These are phyloP conservation scores for Genyomyrus donnyi DNA, from an alignment of 2,113 vertebrate species.

Conservation along the genomic window DNA sequence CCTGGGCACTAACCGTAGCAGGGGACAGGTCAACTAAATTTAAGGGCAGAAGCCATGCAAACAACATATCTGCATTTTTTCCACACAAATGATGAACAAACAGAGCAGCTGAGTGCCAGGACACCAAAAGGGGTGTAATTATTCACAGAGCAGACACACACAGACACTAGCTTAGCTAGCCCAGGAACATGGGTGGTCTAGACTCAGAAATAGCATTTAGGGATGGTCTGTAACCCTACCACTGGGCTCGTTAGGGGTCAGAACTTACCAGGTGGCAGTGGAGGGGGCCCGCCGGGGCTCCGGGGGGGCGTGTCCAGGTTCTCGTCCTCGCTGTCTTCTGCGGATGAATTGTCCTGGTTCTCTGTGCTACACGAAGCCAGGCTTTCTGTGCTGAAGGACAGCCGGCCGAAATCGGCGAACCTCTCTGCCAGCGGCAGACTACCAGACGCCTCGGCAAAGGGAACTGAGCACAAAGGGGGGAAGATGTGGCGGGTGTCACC, in stretches of 20 bases:
- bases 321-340: constrained; percentile 50
- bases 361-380: constrained; percentile 46
- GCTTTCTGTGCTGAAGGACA: constrained; percentile 60
- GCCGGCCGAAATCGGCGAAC: constrained; percentile 68
- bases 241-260: neutral
- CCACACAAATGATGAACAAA: too few species aligned
- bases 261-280: constrained; percentile 64
- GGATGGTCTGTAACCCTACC: neutral
- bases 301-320: constrained; percentile 62
- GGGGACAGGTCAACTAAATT: neutral
- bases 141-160: too few species aligned
- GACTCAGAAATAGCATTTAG: neutral
- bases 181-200: neutral
- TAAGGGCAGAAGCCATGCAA: neutral
- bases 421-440: constrained; percentile 64
- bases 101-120: too few species aligned
- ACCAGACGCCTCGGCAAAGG: constrained; percentile 68
- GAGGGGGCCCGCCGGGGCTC: constrained; percentile 68
- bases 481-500: neutral
- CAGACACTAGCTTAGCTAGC: neutral
- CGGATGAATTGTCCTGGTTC: constrained; percentile 54
- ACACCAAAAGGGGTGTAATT: too few species aligned
- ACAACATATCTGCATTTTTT: neutral
- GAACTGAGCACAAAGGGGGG: constrained; percentile 42
- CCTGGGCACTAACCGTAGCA: neutral